Percentiles rank a stretch among this genome's conserved stretches.
Evolutionary conservation across 2,113 vertebrate genomes (phyloP).

Genomic region (Raja brachyura): DNA sequence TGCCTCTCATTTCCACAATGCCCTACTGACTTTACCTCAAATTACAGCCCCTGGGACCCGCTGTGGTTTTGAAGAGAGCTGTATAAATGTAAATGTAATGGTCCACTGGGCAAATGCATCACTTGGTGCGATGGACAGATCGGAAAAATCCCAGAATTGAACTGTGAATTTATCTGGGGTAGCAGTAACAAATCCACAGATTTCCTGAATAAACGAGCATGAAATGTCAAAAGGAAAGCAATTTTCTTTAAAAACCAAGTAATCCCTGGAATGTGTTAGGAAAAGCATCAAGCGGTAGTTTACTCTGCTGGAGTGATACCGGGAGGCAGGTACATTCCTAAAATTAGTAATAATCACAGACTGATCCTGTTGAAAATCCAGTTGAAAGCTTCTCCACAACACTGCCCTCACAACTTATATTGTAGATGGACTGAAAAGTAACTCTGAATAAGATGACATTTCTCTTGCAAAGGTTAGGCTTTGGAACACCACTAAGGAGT

Average conservation of each 20-base stretch:
- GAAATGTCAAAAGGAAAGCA: background rate
- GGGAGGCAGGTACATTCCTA: background rate
- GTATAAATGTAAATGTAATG: background rate
- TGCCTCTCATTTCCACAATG: background rate
- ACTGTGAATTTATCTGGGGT: background rate
- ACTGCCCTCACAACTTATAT: background rate
- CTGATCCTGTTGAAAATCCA: background rate
- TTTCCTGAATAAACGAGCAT: background rate
- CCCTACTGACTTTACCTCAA: background rate
- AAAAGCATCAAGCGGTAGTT: background rate
- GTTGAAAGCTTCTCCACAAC: background rate
- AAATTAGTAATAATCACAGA: background rate
- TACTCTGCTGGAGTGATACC: background rate
- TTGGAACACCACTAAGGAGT: background rate
- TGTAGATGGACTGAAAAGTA: background rate
- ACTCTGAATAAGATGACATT: background rate
- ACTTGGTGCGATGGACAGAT: background rate
- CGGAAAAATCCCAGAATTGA: background rate
- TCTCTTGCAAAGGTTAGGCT: background rate
- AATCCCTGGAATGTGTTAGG: background rate
- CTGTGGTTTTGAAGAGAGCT: background rate
- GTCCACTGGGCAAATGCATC: background rate
- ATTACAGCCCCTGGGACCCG: background rate
- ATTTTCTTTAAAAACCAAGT: background rate
- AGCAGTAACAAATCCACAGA: background rate